Base-by-base conservation (phyloP, 2,888 invertebrate species). In the Bembecia ichneumoniformis region DNA sequence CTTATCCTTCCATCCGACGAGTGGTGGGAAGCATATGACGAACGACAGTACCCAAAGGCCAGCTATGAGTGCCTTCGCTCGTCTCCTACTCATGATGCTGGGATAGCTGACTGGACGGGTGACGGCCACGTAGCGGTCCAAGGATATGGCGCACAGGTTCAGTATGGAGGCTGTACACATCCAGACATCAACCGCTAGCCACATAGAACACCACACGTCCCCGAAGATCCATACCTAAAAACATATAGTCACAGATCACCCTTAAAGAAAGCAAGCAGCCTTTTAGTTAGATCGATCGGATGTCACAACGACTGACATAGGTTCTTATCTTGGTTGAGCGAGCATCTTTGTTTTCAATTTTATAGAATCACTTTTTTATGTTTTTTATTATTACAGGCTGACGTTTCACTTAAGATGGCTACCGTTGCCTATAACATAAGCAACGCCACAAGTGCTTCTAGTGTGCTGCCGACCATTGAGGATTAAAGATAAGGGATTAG, bases 141-240 rank as follows among this genome's bases (percentile, higher is more conserved):
- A 87, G 13, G 96, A 96, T 72, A 98, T 98, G 64, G 96, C 98
- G 74, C 97, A 97, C 50, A 98, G 90, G 82, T 98, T 98, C 62
- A 98, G 89, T 66, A 98, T 98, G 63, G 97, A 97, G 0, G 98
- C 97, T 0, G 99, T 99, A 86, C 98, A 98, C 94, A 98, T 95
- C 96, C 98, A 97, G 10, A 99, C 98, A 81, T 99, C 99, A 51
- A 98, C 92, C 0, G 98, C 98, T 56, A 99, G 88, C 98, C 98
- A 99, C 58, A 97, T 92, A 54, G 95, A 94, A 84, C 98, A 99
- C 96, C 98, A 97, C 45, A 96, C 89, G 77, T 94, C 94, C 47
- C 98, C 98, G 75, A 98, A 99, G 65, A 98, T 95, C 99, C 99
- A 99, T 71, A 96, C 93, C 93, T 96, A 9, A 10, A 15, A 15